Evolutionary conservation across 1,140 invertebrate genomes (phyloP), one percentile per base, ranked within the genome.

Genomic region (Archivesica marissinica): DNA sequence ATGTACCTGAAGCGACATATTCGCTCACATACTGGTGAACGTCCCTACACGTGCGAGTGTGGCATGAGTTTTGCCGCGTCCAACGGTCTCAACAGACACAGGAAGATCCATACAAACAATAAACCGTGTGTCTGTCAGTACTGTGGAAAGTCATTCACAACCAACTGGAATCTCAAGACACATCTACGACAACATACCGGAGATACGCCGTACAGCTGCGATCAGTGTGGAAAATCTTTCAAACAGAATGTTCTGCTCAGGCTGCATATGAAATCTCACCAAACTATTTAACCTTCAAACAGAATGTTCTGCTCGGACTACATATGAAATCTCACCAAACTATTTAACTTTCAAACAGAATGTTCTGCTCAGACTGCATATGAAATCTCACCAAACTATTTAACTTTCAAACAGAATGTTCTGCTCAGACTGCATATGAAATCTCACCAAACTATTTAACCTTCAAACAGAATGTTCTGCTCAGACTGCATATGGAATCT

Each of bases 201-300:
- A 0, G 89, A 90, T 28, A 88, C 83, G n/a, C 90, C 89, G 1
- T 89, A 86, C 41, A 64, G 78, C 23, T 91, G 90, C 70, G 86
- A 77, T 25, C 25, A 87, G 17, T 91, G 90, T 89, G 90, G 90
- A 11, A 86, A 89, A 23, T 76, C 79, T 6, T 94, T 93, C 70
- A 88, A 92, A 47, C 91, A 94, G 41, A 93, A 97, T 93, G 97
- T 97, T 15, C 66, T 72, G 35, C 80, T 78, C 1, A 80, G 68
- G 39, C 50, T 70, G 33, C 86, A 87, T 39, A 54, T 25, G 17
- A 81, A 76, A 33, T 44, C 77, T 35, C 85, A 86, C 50, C 80
- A 83, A 50, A n/a, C n/a, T n/a, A n/a, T n/a, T n/a, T n/a, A 23
- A 76, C 79, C 7, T 94, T 93, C 70, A 88, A 92, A 47, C 91